Evolutionary conservation across 2,797 vertebrate species (phyloP), one percentile per base, ranked within the genome.

Genomic region (Tadarida brasiliensis): DNA sequence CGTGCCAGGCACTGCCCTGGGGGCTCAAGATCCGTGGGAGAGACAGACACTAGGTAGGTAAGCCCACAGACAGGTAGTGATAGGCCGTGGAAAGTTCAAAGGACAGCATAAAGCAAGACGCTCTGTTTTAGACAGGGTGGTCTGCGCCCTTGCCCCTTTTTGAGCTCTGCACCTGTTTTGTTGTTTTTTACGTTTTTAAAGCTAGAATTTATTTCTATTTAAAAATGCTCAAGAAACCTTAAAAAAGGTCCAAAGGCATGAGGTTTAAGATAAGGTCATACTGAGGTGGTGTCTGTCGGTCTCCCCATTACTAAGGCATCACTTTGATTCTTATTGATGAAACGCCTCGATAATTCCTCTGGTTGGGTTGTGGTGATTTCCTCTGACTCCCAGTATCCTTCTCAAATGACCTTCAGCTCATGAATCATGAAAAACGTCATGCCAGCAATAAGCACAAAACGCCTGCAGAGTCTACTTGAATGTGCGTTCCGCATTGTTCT

Each of bases 91-190:
- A 22, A 0, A 15, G 26, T 49, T 30, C 71, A 67, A 15, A 67
- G 65, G 49, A 44, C 30, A 30, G 65, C 22, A 0, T 16, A 26
- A 67, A 67, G 17, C 22, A 0, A 0, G 16, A 7, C 11, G 0
- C 61, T 44, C 14, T 22, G 0, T 15, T 54, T 74, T 15, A 47
- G 22, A 57, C n/a, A n/a, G 19, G 56, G n/a, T 20, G 0, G 14
- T 35, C 87, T 33, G 39, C 59, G 65, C 39, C 11, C 30, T 28
- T 1, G 0, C n/a, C 54, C n/a, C 5, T 9, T 0, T 54, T 20
- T 19, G 86, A n/a, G 35, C 0, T 0, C 56, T 4, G 14, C 15
- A 5, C 24, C 0, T 51, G 89, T 24, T n/a, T 67, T 16, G 20
- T 17, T 63, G 39, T 44, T 44, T 44, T 68, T 35, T 68, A 68